Conservation (phyloP, 2,888 invertebrate species). For the Flexamia atlantica region DNA sequence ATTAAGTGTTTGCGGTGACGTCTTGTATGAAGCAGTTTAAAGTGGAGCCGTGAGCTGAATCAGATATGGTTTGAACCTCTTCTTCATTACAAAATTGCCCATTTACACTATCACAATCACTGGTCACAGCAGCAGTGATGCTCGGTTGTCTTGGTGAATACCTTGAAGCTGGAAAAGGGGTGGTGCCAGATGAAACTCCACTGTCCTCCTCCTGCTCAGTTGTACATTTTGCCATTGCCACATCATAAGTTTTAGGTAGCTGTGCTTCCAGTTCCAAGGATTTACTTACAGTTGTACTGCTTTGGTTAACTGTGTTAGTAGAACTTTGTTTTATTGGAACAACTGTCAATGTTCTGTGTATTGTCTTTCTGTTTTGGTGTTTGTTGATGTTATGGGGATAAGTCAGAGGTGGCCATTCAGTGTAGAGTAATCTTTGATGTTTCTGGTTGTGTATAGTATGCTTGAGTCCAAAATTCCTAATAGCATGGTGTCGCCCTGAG, state of each 20-base stretch:
- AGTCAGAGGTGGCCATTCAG: background rate
- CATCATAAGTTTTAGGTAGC: background rate
- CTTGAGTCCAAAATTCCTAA: background rate
- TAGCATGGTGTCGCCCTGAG: background rate
- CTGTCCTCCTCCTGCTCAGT: background rate
- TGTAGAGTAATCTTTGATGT: background rate
- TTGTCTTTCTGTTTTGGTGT: background rate
- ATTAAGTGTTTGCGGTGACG: background rate
- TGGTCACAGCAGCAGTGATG: background rate
- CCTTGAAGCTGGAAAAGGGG: background rate
- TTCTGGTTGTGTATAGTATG: background rate
- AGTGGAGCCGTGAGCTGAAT: background rate
- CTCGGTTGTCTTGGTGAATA: background rate
- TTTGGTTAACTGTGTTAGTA: background rate
- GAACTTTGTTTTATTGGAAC: background rate
- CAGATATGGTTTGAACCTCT: background rate
- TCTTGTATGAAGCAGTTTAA: slow-evolving; percentile 2
- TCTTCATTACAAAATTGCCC: background rate
- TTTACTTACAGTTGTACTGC: background rate
- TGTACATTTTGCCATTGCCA: background rate
- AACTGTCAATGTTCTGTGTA: background rate
- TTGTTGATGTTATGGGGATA: background rate
- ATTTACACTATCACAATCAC: background rate
- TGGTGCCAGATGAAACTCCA: background rate
- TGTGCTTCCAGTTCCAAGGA: background rate